Conservation (phyloP, 2,888 invertebrate species). For the Eupeodes luniger region DNA sequence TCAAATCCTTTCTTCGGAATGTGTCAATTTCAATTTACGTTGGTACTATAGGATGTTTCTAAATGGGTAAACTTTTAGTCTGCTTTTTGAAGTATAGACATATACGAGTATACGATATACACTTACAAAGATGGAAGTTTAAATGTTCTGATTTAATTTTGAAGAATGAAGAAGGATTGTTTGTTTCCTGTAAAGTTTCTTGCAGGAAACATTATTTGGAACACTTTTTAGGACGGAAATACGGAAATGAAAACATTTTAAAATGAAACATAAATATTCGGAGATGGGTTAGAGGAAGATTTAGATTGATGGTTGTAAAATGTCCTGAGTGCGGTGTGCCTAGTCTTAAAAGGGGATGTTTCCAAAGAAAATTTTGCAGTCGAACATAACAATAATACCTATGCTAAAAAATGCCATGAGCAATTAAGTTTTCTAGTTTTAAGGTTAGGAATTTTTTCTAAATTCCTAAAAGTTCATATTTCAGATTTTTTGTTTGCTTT, state of each 20-base stretch:
- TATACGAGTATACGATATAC: not conserved
- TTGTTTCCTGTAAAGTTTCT: not conserved
- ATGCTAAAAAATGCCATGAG: too few relatives aligned
- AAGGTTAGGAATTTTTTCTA: too few relatives aligned
- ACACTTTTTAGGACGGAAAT: not conserved
- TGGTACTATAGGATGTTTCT: not conserved
- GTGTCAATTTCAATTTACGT: slow-evolving; percentile 9
- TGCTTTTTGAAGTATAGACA: not conserved
- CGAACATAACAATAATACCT: too few relatives aligned
- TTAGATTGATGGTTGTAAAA: not conserved
- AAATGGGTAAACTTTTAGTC: slow-evolving; percentile 24
- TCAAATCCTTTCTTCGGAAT: slow-evolving; percentile 17
- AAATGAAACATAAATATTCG: not conserved
- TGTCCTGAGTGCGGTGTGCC: not conserved
- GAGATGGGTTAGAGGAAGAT: not conserved
- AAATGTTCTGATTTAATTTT: slow-evolving; percentile 20
- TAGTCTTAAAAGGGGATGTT: too few relatives aligned
- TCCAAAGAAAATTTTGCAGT: too few relatives aligned
- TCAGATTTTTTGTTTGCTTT: too few relatives aligned
- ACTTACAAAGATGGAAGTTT: not conserved
- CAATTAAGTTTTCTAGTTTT: too few relatives aligned
- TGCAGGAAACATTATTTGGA: slow-evolving; percentile 11
- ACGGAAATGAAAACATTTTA: slow-evolving; percentile 8
- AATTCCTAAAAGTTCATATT: too few relatives aligned
- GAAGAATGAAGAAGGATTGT: slow-evolving; percentile 9